Evolutionary conservation across 2,888 invertebrate genomes (phyloP), one percentile per base, ranked within the genome.

Genomic region (Sarcophaga caerulescens): DNA sequence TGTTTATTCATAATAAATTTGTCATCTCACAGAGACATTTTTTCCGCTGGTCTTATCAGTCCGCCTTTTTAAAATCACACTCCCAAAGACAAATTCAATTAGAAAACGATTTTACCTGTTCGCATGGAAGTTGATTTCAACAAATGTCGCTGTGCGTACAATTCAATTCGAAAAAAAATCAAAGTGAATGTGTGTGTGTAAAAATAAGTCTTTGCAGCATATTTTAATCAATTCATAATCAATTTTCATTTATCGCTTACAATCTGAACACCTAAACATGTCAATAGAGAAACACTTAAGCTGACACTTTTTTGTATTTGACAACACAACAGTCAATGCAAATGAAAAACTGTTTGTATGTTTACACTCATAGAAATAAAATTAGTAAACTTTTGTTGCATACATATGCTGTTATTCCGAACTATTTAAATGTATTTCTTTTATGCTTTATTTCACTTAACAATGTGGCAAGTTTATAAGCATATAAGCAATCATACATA

Each of bases 211-310:
- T 35, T 35, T 35, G 8, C 35, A 35, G 35, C 2, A 2, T 1
- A 35, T 35, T 74, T 70, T 84, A 86, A 85, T 84, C 87, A 80
- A 81, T 84, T 84, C 82, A 76, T 80, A 87, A 82, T 85, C 81
- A 81, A 84, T 86, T 82, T 81, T 45, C 78, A 79, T 85, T 86
- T 87, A 87, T 87, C 87, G 74, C 60, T 74, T 82, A 44, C 75
- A 82, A 87, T 87, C 87, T 78, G 71, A 59, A 79, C 87, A 87
- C 87, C 87, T 79, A 86, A 85, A 88, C 75, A 87, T 88, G 87
- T 84, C 87, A 88, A 71, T 71, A 75, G 71, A 74, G 76, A 87
- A 87, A 79, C 85, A 87, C 88, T 87, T 88, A 87, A 85, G 81
- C 85, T 88, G 87, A 88, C 87, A 88, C 81, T 84, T 80, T 60